Percentiles rank a stretch among this genome's conserved stretches.
Evolutionary conservation across 2,888 invertebrate genomes (phyloP).

Genomic region (Caenorhabditis panamensis): DNA sequence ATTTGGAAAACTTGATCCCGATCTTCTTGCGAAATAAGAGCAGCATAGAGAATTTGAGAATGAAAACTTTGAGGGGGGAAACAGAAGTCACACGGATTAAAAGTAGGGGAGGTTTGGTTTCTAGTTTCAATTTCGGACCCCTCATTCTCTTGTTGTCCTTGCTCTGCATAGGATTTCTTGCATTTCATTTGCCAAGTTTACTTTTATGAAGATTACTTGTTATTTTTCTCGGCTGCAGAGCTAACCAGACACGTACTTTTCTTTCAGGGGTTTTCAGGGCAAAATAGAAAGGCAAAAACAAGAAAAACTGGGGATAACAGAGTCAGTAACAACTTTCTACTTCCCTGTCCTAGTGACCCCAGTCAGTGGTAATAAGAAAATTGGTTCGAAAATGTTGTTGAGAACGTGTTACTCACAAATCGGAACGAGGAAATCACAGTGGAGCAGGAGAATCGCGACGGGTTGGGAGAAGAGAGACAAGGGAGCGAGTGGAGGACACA

Average conservation of each 20-base stretch:
- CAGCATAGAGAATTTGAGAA: neutral
- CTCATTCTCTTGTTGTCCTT: slow-evolving; percentile 24
- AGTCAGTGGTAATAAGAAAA: slow-evolving; percentile 7
- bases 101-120: slow-evolving; percentile 12
- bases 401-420: slow-evolving; percentile 59
- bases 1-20: neutral
- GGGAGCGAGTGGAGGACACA: slow-evolving; percentile 47
- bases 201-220: too few relatives aligned
- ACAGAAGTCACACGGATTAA: slow-evolving; percentile 27
- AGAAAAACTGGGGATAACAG: too few relatives aligned
- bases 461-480: slow-evolving; percentile 31
- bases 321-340: too few relatives aligned
- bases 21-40: neutral
- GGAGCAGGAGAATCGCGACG: slow-evolving; percentile 9
- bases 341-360: neutral
- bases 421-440: slow-evolving; percentile 38
- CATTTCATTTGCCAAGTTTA: neutral
- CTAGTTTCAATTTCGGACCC: slow-evolving; percentile 48
- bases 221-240: too few relatives aligned
- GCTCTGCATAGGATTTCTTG: neutral
- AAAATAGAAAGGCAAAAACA: too few relatives aligned
- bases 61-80: neutral
- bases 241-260: too few relatives aligned
- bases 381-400: slow-evolving; percentile 42
- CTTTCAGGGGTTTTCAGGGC: too few relatives aligned